Evolutionary conservation across 2,113 vertebrate genomes (phyloP).

Genomic region (Natator depressus): DNA sequence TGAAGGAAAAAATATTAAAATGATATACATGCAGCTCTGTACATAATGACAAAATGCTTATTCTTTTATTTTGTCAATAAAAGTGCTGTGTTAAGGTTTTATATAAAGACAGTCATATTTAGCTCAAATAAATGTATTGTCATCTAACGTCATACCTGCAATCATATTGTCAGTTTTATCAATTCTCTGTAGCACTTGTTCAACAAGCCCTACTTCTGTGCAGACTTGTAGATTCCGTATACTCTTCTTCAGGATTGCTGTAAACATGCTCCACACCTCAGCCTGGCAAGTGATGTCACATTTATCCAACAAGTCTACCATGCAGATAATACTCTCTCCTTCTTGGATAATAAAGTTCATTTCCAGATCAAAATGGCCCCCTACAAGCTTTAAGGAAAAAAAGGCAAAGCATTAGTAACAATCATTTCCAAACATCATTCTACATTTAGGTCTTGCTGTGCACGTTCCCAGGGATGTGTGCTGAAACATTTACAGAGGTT

Average conservation of each 20-base stretch:
- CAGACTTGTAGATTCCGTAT: constrained; percentile 94
- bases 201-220: constrained; percentile 92
- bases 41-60: fast-evolving
- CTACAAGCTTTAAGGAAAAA: constrained; percentile 85
- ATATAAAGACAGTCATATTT: neutral
- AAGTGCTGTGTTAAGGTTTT: neutral
- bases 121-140: neutral
- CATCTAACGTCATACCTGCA: constrained; percentile 83
- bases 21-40: neutral
- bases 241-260: constrained; percentile 96
- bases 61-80: neutral
- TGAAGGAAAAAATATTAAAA: constrained; percentile 68
- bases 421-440: neutral
- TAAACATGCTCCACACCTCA: constrained; percentile 98
- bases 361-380: constrained; percentile 96
- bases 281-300: constrained; percentile 95
- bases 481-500: neutral
- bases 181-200: constrained; percentile 88
- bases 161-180: constrained; percentile 91
- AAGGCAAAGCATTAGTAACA: neutral
- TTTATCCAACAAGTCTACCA: constrained; percentile 94
- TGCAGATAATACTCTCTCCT: constrained; percentile 91
- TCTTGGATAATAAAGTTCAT: constrained; percentile 99
- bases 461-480: fast-evolving
- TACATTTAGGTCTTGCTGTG: neutral